Evolutionary conservation across 2,113 vertebrate genomes (phyloP).

Genomic region (Argyrosomus japonicus): DNA sequence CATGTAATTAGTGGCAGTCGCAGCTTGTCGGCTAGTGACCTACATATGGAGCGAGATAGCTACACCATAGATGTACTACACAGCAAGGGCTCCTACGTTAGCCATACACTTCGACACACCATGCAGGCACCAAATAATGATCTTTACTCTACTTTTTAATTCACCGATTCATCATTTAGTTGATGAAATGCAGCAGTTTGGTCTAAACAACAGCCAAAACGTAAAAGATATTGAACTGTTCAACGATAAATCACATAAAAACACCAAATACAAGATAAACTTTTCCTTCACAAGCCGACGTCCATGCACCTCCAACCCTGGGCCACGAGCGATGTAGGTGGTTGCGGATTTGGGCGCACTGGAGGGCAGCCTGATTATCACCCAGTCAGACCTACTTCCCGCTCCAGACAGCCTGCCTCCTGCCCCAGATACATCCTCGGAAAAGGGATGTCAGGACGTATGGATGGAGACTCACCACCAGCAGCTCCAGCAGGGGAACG

Average conservation of each 20-base stretch:
- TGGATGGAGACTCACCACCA: slow-evolving; percentile 81
- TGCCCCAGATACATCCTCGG: slow-evolving; percentile 55
- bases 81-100: slow-evolving; percentile 5
- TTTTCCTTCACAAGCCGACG: background rate
- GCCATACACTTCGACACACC: too few species aligned
- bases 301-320: slow-evolving; percentile 31
- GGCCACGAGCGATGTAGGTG: slow-evolving; percentile 39
- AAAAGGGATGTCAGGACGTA: background rate
- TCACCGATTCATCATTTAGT: background rate
- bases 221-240: too few species aligned
- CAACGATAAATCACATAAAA: background rate
- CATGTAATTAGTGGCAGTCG: slow-evolving; percentile 54
- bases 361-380: slow-evolving; percentile 61
- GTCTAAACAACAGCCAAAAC: too few species aligned
- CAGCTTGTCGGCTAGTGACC: slow-evolving; percentile 69
- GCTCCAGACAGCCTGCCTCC: slow-evolving; percentile 55
- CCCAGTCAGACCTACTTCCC: slow-evolving; percentile 67
- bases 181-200: background rate
- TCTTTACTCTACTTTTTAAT: background rate
- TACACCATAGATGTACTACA: background rate
- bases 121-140: background rate
- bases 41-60: slow-evolving; percentile 65
- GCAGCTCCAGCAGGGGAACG: slow-evolving; percentile 72
- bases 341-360: slow-evolving; percentile 34
- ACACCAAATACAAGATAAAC: slow-evolving; percentile 6